Percentiles rank a stretch among this genome's conserved stretches.
These are phyloP conservation scores for Vollenhovia emeryi DNA, from an alignment of 1,140 invertebrate genomes.

Conservation along the genomic window DNA sequence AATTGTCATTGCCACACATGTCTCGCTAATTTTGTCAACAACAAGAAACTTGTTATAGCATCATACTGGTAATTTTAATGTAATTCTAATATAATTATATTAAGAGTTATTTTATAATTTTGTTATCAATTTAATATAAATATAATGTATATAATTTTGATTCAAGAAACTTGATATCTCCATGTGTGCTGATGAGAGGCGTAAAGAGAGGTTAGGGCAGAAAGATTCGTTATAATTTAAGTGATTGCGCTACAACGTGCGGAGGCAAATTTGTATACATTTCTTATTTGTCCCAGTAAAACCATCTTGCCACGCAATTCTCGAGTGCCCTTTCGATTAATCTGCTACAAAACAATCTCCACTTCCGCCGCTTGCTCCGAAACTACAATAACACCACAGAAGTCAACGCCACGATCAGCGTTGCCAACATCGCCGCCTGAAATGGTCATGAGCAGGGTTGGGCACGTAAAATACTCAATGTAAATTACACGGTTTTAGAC, in stretches of 20 bases:
- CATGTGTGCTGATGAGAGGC: no score
- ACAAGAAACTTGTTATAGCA: background rate
- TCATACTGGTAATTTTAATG: no score
- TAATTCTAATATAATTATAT: no score
- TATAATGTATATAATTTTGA: no score
- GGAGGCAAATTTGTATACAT: background rate
- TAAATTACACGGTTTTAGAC: no score
- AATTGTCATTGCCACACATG: background rate
- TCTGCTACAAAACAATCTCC: background rate
- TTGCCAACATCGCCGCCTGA: background rate
- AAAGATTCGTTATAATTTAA: background rate
- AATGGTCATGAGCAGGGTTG: no score
- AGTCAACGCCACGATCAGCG: background rate
- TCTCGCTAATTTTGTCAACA: background rate
- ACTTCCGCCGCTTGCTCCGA: background rate
- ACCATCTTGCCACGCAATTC: conserved; percentile 1
- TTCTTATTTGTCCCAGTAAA: conserved; percentile 9
- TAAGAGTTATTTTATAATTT: no score
- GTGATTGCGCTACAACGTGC: background rate
- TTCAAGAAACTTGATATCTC: no score
- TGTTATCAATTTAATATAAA: no score
- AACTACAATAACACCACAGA: background rate
- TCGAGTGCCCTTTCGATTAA: background rate
- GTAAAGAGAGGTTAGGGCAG: conserved; percentile 3
- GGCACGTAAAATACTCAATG: no score